These are phyloP conservation scores for Caranx ignobilis DNA, from an alignment of 2,113 vertebrate genomes.

Conservation along the genomic window DNA sequence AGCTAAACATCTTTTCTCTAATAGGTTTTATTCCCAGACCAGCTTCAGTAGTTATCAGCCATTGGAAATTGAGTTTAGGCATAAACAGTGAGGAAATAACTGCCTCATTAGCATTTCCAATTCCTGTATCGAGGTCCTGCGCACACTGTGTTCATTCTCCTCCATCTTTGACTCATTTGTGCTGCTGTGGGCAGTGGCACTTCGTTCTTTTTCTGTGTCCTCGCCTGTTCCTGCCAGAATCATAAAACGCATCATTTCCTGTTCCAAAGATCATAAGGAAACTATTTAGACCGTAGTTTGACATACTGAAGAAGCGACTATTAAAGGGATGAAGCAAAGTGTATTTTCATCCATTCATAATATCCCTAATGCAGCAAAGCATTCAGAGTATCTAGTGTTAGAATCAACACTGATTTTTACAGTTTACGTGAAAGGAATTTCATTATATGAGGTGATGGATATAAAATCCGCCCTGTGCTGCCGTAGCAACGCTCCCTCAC, in stretches of 20 bases:
- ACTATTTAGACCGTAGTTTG: neutral
- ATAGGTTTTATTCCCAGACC: conserved; percentile 39
- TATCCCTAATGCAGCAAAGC: neutral
- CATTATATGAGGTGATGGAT: conserved; percentile 3
- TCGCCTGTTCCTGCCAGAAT: neutral
- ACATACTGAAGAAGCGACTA: no score
- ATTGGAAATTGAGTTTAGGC: neutral
- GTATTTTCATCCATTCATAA: neutral
- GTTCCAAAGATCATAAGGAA: neutral
- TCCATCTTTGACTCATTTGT: neutral
- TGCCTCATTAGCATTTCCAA: conserved; percentile 3
- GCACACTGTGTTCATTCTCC: neutral
- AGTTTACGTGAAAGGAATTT: conserved; percentile 4
- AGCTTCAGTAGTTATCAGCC: conserved; percentile 15
- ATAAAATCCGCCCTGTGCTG: neutral
- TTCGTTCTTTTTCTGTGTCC: neutral
- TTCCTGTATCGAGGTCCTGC: neutral
- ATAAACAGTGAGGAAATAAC: conserved; percentile 11
- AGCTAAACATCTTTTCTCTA: conserved; percentile 9
- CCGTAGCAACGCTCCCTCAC: neutral
- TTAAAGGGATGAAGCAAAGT: no score
- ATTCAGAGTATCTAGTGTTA: neutral
- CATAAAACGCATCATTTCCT: conserved; percentile 27
- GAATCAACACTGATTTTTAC: neutral
- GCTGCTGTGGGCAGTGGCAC: neutral